Conservation (phyloP, 1,140 invertebrate genomes). For the Drosophila navojoa region DNA sequence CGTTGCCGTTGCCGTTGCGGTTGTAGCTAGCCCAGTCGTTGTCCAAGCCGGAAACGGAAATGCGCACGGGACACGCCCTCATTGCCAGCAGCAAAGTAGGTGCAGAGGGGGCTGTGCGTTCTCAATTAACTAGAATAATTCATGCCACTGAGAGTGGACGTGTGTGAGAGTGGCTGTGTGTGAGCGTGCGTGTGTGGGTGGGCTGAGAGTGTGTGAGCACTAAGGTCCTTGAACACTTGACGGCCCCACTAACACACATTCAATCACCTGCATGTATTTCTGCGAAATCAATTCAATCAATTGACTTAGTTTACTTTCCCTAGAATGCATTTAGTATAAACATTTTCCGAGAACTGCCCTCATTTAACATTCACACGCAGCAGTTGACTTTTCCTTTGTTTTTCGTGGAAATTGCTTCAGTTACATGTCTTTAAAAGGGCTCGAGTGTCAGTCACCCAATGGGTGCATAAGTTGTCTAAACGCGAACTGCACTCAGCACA, state of each 20-base stretch:
- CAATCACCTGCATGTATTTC: conserved; percentile 36
- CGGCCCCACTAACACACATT: background rate
- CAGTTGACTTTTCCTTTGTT: conserved; percentile 28
- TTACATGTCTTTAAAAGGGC: conserved; percentile 32
- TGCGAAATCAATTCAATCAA: conserved; percentile 59
- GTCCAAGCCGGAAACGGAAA: conserved; percentile 54
- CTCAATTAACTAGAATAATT: conserved; percentile 48
- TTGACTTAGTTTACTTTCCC: conserved; percentile 48
- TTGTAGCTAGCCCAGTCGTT: background rate
- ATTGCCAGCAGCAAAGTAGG: background rate
- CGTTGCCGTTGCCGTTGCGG: background rate
- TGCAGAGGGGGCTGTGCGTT: background rate
- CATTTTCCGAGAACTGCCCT: conserved; percentile 57
- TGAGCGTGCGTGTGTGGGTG: background rate
- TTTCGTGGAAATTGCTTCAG: conserved; percentile 33
- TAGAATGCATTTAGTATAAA: conserved; percentile 42
- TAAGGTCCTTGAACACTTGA: conserved; percentile 39
- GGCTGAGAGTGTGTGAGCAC: no score
- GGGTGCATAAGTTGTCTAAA: conserved; percentile 21
- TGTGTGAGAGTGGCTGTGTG: background rate
- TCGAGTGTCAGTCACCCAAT: conserved; percentile 36
- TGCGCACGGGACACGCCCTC: conserved; percentile 39
- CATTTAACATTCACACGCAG: conserved; percentile 43
- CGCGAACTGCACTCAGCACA: background rate
- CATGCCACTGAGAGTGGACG: background rate